phyloP scores from a whole-genome alignment of 2,888 invertebrate genomes.

The Endotricha flammealis region DNA sequence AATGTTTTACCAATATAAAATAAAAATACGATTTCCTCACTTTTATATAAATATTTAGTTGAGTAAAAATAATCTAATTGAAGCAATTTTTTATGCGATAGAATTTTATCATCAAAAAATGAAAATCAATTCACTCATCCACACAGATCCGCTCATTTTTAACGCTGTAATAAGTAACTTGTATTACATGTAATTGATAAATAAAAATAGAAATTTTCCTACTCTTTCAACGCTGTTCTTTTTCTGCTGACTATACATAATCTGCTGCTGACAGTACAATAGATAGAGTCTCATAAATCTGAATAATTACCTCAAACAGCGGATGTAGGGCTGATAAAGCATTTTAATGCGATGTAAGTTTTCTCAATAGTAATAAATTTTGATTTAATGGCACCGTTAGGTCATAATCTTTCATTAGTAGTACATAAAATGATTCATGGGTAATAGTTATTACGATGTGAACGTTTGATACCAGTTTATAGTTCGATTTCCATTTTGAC shows the following conservation, averaged over 20 bases:
- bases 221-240: background rate
- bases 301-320: slow-evolving; percentile 1
- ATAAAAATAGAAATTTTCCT: background rate
- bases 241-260: too few relatives aligned
- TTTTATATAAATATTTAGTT: too few relatives aligned
- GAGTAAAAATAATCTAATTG: too few relatives aligned
- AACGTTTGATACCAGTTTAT: too few relatives aligned
- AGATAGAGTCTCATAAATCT: background rate
- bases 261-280: background rate
- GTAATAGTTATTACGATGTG: slow-evolving; percentile 11
- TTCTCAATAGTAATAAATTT: slow-evolving; percentile 16
- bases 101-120: too few relatives aligned
- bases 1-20: too few relatives aligned
- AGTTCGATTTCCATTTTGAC: too few relatives aligned
- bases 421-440: slow-evolving; percentile 15
- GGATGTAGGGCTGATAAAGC: background rate
- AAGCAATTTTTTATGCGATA: too few relatives aligned
- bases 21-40: too few relatives aligned
- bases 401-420: slow-evolving; percentile 19
- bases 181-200: background rate
- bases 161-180: too few relatives aligned
- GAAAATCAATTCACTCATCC: too few relatives aligned
- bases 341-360: slow-evolving; percentile 10
- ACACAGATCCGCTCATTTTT: too few relatives aligned
- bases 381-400: slow-evolving; percentile 4